Base-by-base conservation (phyloP, 2,797 vertebrate genomes). In the Enoplosus armatus region DNA sequence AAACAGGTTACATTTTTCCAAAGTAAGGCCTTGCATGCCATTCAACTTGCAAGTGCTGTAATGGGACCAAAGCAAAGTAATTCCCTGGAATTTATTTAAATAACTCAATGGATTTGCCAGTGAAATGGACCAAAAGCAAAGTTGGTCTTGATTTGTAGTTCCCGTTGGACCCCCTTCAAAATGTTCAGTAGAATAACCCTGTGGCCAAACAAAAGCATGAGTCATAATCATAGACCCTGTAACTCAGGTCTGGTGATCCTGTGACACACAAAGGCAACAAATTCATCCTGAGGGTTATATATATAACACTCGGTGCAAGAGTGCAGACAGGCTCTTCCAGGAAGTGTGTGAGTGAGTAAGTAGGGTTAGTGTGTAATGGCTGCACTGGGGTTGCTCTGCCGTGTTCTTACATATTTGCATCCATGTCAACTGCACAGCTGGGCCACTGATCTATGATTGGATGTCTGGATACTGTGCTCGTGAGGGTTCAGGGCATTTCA, bases 271-370 rank as follows among this genome's bases (percentile, higher is more conserved):
- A 90, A 90, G 47, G 68, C 84, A 89, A 77, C 69, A 90, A 82
- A 82, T 50, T 22, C 80, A 87, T 90, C 76, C 83, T 81, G 81
- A 62, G 54, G 7, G 82, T 88, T 92, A 90, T 88, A 91, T 88
- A 91, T 90, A 89, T 90, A 89, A 87, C 27, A 37, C 53, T 47
- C 11, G 1, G 61, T 78, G 76, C 59, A 71, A 54, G 47, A 54
- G 81, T 76, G 83, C 80, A 77, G 78, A 72, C 71, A 39, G 65
- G 14, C 63, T 77, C 80, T 75, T 91, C 72, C 90, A 92, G 91
- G 93, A 93, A 94, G 91, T 91, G 84, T 77, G 84, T 53, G 67
- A 77, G 71, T 87, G 59, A 76, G 80, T 89, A 60, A 82, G 75
- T 75, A 14, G 53, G 56, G 76, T 65, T 77, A 37, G 45, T 78